Conservation (phyloP, 2,888 invertebrate species). For the Petrophora chlorosata region DNA sequence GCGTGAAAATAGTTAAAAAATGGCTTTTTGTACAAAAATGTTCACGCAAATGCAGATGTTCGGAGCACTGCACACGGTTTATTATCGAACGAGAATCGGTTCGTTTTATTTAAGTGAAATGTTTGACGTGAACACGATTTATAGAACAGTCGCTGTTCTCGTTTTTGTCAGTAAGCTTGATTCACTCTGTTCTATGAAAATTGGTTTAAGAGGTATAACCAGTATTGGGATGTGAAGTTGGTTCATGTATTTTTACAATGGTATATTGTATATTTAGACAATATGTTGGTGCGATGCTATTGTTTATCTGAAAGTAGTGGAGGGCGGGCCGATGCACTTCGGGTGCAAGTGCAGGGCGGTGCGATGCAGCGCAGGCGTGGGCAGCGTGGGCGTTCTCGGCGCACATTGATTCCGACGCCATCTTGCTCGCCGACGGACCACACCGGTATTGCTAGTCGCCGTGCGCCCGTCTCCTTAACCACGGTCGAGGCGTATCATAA, state of each 20-base stretch:
- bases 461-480: constrained; percentile 37
- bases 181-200: background rate
- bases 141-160: background rate
- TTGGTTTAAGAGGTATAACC: background rate
- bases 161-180: too few relatives aligned
- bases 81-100: background rate
- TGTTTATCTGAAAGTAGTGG: constrained; percentile 31
- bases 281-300: constrained; percentile 36
- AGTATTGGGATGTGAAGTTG: too few relatives aligned
- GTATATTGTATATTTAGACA: background rate
- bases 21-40: constrained; percentile 45
- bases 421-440: constrained; percentile 64
- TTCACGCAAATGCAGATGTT: constrained; percentile 48
- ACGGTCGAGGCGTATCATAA: too few relatives aligned
- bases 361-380: constrained; percentile 79
- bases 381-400: constrained; percentile 70
- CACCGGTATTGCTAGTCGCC: constrained; percentile 56
- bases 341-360: constrained; percentile 71
- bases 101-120: background rate
- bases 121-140: background rate
- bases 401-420: constrained; percentile 78
- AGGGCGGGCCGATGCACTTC: constrained; percentile 60
- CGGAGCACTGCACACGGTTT: background rate
- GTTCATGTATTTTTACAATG: background rate
- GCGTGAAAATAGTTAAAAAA: constrained; percentile 78